Conservation (phyloP, 2,113 vertebrate genomes). For the Bungarus multicinctus region DNA sequence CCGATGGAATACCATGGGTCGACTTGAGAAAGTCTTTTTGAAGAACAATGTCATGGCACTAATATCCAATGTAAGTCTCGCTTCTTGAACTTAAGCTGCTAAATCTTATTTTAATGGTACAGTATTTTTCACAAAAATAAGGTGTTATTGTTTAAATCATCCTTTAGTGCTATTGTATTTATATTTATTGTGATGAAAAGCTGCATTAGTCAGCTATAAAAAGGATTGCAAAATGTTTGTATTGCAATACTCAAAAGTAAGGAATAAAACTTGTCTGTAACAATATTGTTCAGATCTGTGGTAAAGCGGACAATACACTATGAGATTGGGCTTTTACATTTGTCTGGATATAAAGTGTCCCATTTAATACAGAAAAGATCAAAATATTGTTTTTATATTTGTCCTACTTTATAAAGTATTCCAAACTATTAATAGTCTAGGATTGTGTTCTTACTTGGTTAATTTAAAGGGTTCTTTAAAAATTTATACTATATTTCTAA, state of each 20-base stretch:
- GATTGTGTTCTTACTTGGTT: neutral
- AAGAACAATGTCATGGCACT: slow-evolving; percentile 94
- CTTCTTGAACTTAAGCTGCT: neutral
- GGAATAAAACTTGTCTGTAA: neutral
- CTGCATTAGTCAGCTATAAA: neutral
- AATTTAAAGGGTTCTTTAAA: neutral
- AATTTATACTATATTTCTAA: slow-evolving; percentile 1
- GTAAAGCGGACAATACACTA: neutral
- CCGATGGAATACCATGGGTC: slow-evolving; percentile 92
- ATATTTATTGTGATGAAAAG: neutral
- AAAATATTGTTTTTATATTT: neutral
- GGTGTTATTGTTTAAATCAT: neutral
- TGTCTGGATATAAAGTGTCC: neutral
- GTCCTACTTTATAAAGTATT: neutral
- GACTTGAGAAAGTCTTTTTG: slow-evolving; percentile 86
- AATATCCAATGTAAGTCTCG: slow-evolving; percentile 75
- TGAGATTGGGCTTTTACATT: neutral
- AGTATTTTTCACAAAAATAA: neutral
- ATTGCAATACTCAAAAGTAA: neutral
- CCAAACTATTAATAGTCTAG: neutral
- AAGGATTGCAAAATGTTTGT: neutral
- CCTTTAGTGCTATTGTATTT: neutral
- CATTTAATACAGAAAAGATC: neutral
- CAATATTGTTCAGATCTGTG: neutral
- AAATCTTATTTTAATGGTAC: neutral